These are phyloP conservation scores for Ditylenchus dipsaci DNA, from an alignment of 1,140 invertebrate genomes.

Conservation along the genomic window DNA sequence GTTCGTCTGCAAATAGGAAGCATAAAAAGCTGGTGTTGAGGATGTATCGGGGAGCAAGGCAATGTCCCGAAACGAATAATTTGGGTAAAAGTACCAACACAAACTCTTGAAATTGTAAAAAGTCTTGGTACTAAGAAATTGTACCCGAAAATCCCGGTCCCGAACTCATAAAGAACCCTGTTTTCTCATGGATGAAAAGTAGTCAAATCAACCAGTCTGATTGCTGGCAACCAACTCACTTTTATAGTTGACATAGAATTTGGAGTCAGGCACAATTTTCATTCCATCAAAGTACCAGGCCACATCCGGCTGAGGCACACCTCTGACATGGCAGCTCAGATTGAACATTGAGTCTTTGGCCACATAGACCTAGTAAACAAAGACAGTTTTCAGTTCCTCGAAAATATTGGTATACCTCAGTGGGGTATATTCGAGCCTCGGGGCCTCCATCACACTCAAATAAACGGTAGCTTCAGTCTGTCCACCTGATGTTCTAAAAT, in stretches of 20 bases:
- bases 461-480: conserved; percentile 38
- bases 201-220: too few relatives aligned
- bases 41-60: too few relatives aligned
- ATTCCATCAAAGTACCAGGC: conserved; percentile 50
- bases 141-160: too few relatives aligned
- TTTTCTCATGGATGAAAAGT: too few relatives aligned
- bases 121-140: too few relatives aligned
- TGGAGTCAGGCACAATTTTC: conserved; percentile 35
- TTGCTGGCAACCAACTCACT: conserved; percentile 23
- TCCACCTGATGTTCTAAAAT: conserved; percentile 41
- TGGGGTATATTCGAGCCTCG: conserved; percentile 37
- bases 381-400: too few relatives aligned
- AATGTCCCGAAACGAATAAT: too few relatives aligned
- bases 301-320: conserved; percentile 43
- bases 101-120: too few relatives aligned
- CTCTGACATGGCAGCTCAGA: conserved; percentile 37
- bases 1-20: conserved; percentile 32
- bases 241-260: conserved; percentile 47
- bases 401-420: conserved; percentile 12
- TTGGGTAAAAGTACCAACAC: too few relatives aligned
- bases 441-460: conserved; percentile 39
- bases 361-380: conserved; percentile 15
- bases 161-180: too few relatives aligned
- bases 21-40: too few relatives aligned
- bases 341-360: conserved; percentile 34